Evolutionary conservation across 2,888 invertebrate genomes (phyloP).

Genomic region (Tuberolachnus salignus): DNA sequence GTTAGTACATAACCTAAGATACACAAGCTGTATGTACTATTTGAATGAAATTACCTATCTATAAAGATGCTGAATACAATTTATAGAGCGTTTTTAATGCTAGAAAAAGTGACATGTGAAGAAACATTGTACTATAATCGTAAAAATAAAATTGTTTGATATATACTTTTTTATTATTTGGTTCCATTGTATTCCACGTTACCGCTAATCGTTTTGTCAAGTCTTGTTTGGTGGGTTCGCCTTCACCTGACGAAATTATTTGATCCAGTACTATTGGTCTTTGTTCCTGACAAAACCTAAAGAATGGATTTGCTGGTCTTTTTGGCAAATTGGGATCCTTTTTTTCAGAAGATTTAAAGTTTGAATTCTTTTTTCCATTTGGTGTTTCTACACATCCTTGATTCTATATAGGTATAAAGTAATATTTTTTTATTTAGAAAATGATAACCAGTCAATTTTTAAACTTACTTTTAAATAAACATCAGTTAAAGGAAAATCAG

Average conservation of each 20-base stretch:
- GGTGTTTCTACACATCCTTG: slow-evolving; percentile 39
- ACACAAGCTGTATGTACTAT: no score
- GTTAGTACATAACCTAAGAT: no score
- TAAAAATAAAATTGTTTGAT: neutral
- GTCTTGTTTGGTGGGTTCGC: slow-evolving; percentile 77
- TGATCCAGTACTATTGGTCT: slow-evolving; percentile 68
- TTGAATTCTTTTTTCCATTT: slow-evolving; percentile 37
- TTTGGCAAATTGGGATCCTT: slow-evolving; percentile 81
- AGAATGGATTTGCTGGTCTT: slow-evolving; percentile 80
- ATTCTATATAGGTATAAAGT: slow-evolving; percentile 13
- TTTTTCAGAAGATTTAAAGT: slow-evolving; percentile 62
- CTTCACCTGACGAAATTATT: slow-evolving; percentile 68
- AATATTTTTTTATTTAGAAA: neutral
- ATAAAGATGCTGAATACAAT: no score
- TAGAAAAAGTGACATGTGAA: no score
- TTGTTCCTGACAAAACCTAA: slow-evolving; percentile 81
- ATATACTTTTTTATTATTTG: slow-evolving; percentile 73
- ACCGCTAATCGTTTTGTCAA: slow-evolving; percentile 76
- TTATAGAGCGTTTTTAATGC: no score
- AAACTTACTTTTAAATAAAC: slow-evolving; percentile 56
- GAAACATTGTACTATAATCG: no score
- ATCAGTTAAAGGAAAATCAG: slow-evolving; percentile 62
- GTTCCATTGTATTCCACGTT: slow-evolving; percentile 74
- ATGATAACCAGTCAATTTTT: no score
- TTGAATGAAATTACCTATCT: no score